Evolutionary conservation across 2,797 vertebrate species (phyloP).

Genomic region (Smutsia temminckii): DNA sequence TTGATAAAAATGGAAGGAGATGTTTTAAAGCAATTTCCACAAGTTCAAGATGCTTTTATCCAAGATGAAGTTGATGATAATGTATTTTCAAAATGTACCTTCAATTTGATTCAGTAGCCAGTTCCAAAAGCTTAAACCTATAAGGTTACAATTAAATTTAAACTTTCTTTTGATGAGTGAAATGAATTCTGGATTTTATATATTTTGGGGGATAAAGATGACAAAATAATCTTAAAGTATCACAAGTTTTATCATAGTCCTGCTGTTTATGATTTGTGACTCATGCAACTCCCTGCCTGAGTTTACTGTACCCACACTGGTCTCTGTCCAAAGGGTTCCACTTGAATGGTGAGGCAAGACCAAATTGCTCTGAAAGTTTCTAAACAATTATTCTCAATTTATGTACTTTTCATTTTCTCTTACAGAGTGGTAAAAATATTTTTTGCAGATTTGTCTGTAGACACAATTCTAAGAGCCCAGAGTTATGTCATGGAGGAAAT

Average conservation of each 20-base stretch:
- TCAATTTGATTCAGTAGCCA: background rate
- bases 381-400: background rate
- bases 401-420: background rate
- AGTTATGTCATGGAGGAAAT: background rate
- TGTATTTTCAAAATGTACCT: constrained; percentile 37
- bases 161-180: constrained; percentile 11
- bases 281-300: accelerated
- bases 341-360: background rate
- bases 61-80: constrained; percentile 9
- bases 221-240: background rate
- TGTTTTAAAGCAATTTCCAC: constrained; percentile 5
- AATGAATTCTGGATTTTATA: constrained; percentile 21
- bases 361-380: background rate
- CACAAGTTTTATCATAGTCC: background rate
- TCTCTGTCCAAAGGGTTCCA: background rate
- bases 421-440: background rate
- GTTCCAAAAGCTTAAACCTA: constrained; percentile 31
- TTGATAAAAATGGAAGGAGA: background rate
- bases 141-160: constrained; percentile 37
- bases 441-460: background rate
- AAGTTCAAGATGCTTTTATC: constrained; percentile 3
- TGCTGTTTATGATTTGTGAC: background rate
- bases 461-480: background rate
- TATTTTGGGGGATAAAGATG: background rate
- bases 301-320: background rate